These are phyloP conservation scores for Carduelis carduelis DNA, from an alignment of 2,797 vertebrate species.

Conservation along the genomic window DNA sequence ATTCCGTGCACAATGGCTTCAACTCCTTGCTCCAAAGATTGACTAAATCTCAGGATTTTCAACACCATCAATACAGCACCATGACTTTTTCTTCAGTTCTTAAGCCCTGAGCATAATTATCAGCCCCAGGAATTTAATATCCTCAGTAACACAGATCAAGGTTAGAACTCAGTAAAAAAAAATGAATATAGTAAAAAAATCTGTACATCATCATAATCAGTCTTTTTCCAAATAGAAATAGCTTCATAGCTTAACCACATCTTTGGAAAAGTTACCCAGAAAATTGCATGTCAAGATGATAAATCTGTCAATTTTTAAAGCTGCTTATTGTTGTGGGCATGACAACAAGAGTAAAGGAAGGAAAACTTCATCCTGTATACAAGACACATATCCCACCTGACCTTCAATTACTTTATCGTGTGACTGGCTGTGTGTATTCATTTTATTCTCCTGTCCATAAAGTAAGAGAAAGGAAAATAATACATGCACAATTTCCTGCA, in stretches of 20 bases:
- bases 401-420: constrained; percentile 11
- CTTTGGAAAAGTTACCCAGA: constrained; percentile 61
- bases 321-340: constrained; percentile 54
- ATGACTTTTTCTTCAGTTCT: neutral
- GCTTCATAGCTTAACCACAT: constrained; percentile 35
- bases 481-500: neutral
- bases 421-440: neutral
- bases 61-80: neutral
- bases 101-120: neutral
- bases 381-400: neutral
- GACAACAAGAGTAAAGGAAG: constrained; percentile 42
- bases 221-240: constrained; percentile 60
- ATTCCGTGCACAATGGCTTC: neutral
- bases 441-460: neutral
- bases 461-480: neutral
- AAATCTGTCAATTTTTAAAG: constrained; percentile 71
- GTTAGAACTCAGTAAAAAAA: neutral
- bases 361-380: constrained; percentile 10
- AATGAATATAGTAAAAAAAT: neutral
- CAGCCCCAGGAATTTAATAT: neutral
- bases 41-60: neutral
- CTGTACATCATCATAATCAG: constrained; percentile 34
- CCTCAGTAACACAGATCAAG: neutral
- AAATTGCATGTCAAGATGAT: constrained; percentile 73
- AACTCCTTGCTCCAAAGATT: neutral